phyloP scores from a whole-genome alignment of 2,113 vertebrate species.

The Camelus bactrianus region DNA sequence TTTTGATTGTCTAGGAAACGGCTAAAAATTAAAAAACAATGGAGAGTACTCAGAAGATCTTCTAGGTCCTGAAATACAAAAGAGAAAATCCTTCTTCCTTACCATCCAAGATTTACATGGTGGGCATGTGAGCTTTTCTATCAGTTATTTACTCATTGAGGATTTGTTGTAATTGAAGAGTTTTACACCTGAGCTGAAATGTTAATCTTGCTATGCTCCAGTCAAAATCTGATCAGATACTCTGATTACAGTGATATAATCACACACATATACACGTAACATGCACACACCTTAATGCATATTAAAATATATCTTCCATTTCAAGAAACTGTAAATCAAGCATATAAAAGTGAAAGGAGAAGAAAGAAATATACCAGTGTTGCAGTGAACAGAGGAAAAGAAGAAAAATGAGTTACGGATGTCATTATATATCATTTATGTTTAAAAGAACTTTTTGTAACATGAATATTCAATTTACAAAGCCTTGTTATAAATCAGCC shows the following conservation, averaged over 20 bases:
- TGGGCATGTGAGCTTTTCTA: not conserved
- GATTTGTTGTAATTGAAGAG: constrained; percentile 33
- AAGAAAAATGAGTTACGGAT: constrained; percentile 76
- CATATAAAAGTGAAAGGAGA: constrained; percentile 52
- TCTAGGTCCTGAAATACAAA: constrained; percentile 9
- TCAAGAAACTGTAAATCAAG: constrained; percentile 63
- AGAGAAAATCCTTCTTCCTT: not conserved
- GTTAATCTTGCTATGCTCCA: constrained; percentile 59
- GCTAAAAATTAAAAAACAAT: not conserved
- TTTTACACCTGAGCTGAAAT: constrained; percentile 58
- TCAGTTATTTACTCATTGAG: constrained; percentile 51
- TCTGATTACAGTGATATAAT: constrained; percentile 60
- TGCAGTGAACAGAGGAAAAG: constrained; percentile 61
- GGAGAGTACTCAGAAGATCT: not conserved
- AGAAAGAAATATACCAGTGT: constrained; percentile 64
- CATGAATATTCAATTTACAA: constrained; percentile 80
- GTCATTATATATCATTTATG: constrained; percentile 59
- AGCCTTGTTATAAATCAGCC: constrained; percentile 70
- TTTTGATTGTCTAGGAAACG: not conserved
- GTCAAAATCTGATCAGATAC: constrained; percentile 63
- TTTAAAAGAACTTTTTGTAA: constrained; percentile 75
- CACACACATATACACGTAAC: not conserved
- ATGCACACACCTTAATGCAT: not conserved
- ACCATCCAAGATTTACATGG: not conserved
- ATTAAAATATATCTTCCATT: constrained; percentile 65